These are phyloP conservation scores for Euzophera pinguis DNA, from an alignment of 2,888 invertebrate species.

Conservation along the genomic window DNA sequence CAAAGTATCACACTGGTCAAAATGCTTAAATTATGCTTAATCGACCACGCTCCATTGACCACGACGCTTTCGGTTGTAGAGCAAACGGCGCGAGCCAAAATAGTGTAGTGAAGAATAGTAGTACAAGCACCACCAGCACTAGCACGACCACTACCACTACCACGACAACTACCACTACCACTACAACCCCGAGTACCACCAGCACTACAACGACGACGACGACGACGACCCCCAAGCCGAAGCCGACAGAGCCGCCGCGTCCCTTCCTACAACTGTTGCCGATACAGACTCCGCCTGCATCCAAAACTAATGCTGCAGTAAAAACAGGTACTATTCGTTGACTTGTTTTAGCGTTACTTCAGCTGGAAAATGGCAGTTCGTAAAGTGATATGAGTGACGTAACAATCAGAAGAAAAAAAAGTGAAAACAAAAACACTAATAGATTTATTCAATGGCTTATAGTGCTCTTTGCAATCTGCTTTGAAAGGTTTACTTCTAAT, in stretches of 20 bases:
- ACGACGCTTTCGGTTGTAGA: conserved; percentile 37
- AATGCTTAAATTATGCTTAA: conserved; percentile 1
- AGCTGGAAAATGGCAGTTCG: no score
- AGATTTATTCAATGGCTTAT: no score
- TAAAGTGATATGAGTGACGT: no score
- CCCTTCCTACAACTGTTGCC: conserved; percentile 70
- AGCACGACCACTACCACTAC: conserved; percentile 49
- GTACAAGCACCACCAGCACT: conserved; percentile 46
- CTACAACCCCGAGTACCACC: conserved; percentile 64
- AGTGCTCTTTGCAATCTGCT: no score
- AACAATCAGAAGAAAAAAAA: no score
- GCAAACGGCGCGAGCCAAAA: conserved; percentile 40
- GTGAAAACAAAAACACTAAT: no score
- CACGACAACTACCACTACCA: conserved; percentile 55
- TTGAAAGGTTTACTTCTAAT: no score
- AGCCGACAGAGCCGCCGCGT: conserved; percentile 40
- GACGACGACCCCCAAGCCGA: conserved; percentile 44
- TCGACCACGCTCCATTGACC: conserved; percentile 2
- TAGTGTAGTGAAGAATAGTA: conserved; percentile 50
- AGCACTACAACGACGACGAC: conserved; percentile 51
- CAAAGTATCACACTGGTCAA: background rate
- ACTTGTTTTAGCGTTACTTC: background rate
- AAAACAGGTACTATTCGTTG: conserved; percentile 48
- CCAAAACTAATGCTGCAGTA: conserved; percentile 34
- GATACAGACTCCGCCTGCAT: conserved; percentile 47